Conservation (phyloP, 1,140 invertebrate species). For the Platyura marginata region DNA sequence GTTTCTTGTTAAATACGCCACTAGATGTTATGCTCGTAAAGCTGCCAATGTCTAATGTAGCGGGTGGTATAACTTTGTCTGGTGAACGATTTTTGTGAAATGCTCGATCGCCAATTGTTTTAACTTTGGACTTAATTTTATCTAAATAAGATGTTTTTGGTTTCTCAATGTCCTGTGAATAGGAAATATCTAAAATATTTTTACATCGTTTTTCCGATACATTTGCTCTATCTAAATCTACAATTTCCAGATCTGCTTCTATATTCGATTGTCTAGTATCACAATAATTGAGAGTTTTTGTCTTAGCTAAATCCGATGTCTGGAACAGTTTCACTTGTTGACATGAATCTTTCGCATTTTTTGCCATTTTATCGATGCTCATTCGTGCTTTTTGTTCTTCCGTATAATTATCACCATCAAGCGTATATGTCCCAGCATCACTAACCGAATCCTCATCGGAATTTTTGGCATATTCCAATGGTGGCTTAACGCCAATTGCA, state of each 20-base stretch:
- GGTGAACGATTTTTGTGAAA: constrained; percentile 10
- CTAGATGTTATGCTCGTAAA: constrained; percentile 39
- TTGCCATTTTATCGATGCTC: constrained; percentile 46
- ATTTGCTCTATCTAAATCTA: constrained; percentile 11
- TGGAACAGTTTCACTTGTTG: too few species aligned
- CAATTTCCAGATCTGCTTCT: background rate
- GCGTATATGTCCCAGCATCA: constrained; percentile 74
- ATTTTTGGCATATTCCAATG: constrained; percentile 12
- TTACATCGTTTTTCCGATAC: constrained; percentile 4
- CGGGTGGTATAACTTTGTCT: constrained; percentile 14
- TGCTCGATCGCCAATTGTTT: constrained; percentile 19
- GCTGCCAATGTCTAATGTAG: constrained; percentile 26
- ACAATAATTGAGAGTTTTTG: background rate
- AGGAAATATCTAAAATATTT: background rate
- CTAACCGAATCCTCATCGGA: constrained; percentile 32
- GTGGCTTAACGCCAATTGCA: constrained; percentile 7
- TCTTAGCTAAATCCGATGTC: background rate
- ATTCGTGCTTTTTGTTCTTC: constrained; percentile 71
- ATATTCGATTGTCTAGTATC: too few species aligned
- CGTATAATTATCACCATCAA: constrained; percentile 64
- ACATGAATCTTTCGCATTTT: background rate
- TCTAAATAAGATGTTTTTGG: constrained; percentile 33
- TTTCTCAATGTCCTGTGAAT: constrained; percentile 9
- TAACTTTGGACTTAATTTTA: constrained; percentile 33
- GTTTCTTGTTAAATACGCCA: constrained; percentile 32